Percentiles rank a stretch among this genome's conserved stretches.
phyloP scores from a whole-genome alignment of 1,140 invertebrate genomes.

The Calliphora vicina region DNA sequence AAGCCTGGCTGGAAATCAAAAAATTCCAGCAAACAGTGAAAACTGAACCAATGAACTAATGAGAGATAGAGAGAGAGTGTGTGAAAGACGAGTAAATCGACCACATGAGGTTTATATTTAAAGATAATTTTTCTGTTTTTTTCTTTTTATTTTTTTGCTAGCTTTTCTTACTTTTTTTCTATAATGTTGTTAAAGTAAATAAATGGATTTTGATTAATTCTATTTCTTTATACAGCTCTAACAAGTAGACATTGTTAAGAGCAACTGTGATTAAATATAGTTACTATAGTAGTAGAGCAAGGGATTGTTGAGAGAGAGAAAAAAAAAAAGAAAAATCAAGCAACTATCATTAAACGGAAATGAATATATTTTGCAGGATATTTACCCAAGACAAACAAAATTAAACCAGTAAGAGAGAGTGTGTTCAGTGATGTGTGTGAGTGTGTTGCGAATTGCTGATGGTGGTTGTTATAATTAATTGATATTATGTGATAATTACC shows the following conservation, averaged over 20 bases:
- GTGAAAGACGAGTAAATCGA: background rate
- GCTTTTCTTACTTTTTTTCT: background rate
- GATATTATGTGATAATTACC: constrained; percentile 23
- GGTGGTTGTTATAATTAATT: constrained; percentile 12
- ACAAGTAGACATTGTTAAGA: background rate
- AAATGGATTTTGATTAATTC: constrained; percentile 28
- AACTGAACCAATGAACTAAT: too few relatives aligned
- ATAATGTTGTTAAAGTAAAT: background rate
- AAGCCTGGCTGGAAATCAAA: background rate
- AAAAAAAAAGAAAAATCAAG: background rate
- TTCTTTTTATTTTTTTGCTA: background rate
- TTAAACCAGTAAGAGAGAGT: background rate
- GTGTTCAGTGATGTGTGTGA: too few relatives aligned
- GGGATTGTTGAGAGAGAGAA: background rate
- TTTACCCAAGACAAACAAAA: background rate
- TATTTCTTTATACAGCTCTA: background rate
- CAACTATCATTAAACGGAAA: background rate
- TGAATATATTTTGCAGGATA: constrained; percentile 6
- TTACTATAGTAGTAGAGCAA: too few relatives aligned
- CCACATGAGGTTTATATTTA: background rate
- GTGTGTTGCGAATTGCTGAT: background rate
- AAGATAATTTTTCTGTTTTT: background rate
- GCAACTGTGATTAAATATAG: too few relatives aligned
- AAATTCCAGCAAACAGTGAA: background rate
- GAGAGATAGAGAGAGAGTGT: background rate